Evolutionary conservation across 2,888 invertebrate species (phyloP).

Genomic region (Eupithecia inturbata): DNA sequence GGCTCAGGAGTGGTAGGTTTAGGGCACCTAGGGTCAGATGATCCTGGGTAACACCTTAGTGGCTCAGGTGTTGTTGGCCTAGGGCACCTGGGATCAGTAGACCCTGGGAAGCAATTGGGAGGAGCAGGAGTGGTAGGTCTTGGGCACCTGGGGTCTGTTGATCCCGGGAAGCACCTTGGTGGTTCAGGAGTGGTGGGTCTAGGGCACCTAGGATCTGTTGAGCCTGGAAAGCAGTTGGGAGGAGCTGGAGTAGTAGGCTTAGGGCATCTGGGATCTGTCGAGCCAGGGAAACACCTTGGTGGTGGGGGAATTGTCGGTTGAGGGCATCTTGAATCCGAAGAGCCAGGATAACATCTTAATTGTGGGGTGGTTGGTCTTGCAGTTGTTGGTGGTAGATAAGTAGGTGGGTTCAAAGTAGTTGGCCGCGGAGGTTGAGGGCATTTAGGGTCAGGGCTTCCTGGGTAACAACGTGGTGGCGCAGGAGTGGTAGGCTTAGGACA

Average conservation of each 20-base stretch:
- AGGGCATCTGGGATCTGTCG: constrained; percentile 33
- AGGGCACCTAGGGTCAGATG: constrained; percentile 39
- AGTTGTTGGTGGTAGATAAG: constrained; percentile 1
- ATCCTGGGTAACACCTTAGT: constrained; percentile 44
- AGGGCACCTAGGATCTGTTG: constrained; percentile 11
- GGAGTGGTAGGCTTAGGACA: constrained; percentile 30
- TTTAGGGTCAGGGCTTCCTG: constrained; percentile 38
- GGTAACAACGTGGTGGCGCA: constrained; percentile 36
- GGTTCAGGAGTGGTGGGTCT: constrained; percentile 42
- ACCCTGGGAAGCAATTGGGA: constrained; percentile 50
- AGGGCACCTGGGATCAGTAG: constrained; percentile 61
- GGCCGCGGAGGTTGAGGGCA: constrained; percentile 31
- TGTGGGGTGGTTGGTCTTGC: background rate
- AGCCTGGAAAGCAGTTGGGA: constrained; percentile 34
- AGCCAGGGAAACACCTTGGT: constrained; percentile 29
- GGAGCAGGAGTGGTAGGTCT: constrained; percentile 43
- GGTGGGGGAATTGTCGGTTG: constrained; percentile 10
- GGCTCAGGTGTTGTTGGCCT: constrained; percentile 47
- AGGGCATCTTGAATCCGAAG: constrained; percentile 31
- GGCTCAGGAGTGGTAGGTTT: constrained; percentile 45
- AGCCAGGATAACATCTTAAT: background rate
- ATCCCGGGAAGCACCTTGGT: constrained; percentile 39
- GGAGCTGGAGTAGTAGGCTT: constrained; percentile 32
- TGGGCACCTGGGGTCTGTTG: constrained; percentile 49
- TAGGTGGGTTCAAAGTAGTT: constrained; percentile 27